Evolutionary conservation across 2,888 invertebrate species (phyloP).

Genomic region (Chrysotoxum bicinctum): DNA sequence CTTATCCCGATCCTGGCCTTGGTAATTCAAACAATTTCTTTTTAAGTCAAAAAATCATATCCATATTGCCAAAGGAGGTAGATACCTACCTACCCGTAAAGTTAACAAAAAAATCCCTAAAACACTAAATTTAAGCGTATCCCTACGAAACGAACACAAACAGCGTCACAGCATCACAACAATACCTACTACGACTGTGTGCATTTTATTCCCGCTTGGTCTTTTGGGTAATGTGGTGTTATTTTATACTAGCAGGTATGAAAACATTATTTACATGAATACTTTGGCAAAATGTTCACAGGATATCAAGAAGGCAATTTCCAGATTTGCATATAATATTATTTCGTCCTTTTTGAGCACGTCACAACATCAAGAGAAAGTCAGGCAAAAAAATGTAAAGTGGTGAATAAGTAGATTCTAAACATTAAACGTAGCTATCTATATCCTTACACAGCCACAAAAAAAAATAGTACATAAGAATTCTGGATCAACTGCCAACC

Average conservation of each 20-base stretch:
- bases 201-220: conserved; percentile 7
- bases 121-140: conserved; percentile 46
- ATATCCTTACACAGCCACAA: background rate
- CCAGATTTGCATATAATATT: conserved; percentile 65
- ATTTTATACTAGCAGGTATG: background rate
- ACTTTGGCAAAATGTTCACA: conserved; percentile 32
- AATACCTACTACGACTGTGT: background rate
- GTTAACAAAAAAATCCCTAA: conserved; percentile 19
- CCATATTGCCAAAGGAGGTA: conserved; percentile 27
- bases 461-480: conserved; percentile 16
- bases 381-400: conserved; percentile 11
- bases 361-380: conserved; percentile 15
- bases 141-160: background rate
- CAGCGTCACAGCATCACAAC: background rate
- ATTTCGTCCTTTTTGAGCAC: conserved; percentile 13
- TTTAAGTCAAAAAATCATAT: conserved; percentile 47
- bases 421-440: conserved; percentile 23
- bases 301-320: conserved; percentile 63
- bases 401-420: conserved; percentile 47
- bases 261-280: conserved; percentile 46
- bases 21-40: conserved; percentile 37
- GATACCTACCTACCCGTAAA: background rate
- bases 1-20: background rate
- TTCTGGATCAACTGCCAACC: background rate
- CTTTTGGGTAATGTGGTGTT: background rate